Percentiles rank a stretch among this genome's conserved stretches.
phyloP scores from a whole-genome alignment of 1,140 invertebrate genomes.

The Rhopalosiphum maidis region DNA sequence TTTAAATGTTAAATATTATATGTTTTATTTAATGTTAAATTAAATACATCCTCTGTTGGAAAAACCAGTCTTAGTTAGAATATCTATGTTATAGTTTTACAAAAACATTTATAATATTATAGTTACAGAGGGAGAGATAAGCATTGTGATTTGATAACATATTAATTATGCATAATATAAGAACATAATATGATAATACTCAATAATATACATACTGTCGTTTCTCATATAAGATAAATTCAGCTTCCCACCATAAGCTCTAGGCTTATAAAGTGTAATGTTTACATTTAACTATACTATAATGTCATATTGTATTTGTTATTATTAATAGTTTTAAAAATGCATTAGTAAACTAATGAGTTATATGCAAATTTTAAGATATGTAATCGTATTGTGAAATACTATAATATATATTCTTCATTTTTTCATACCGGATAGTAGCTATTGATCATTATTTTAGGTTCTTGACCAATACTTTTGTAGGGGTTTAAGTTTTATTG shows the following conservation, averaged over 20 bases:
- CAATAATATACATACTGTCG: background rate
- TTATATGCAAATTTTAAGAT: background rate
- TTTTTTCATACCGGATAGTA: background rate
- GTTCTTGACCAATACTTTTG: background rate
- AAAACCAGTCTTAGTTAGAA: background rate
- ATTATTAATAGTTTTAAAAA: background rate
- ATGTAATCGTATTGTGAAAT: background rate
- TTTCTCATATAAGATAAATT: background rate
- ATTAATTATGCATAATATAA: background rate
- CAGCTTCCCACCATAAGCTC: background rate
- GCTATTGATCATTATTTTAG: background rate
- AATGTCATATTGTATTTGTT: background rate
- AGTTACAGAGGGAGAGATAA: background rate
- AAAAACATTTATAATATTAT: background rate
- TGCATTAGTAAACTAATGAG: background rate
- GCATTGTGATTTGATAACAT: background rate
- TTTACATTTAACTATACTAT: background rate
- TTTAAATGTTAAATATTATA: no score
- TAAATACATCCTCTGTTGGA: background rate
- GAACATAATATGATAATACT: background rate
- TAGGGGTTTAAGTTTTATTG: conserved; percentile 8
- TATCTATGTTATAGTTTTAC: background rate
- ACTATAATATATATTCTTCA: background rate
- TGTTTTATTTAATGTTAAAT: background rate
- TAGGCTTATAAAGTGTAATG: background rate